Percentiles rank a stretch among this genome's conserved stretches.
Evolutionary conservation across 2,797 vertebrate species (phyloP).

Genomic region (Anguilla pacifica): DNA sequence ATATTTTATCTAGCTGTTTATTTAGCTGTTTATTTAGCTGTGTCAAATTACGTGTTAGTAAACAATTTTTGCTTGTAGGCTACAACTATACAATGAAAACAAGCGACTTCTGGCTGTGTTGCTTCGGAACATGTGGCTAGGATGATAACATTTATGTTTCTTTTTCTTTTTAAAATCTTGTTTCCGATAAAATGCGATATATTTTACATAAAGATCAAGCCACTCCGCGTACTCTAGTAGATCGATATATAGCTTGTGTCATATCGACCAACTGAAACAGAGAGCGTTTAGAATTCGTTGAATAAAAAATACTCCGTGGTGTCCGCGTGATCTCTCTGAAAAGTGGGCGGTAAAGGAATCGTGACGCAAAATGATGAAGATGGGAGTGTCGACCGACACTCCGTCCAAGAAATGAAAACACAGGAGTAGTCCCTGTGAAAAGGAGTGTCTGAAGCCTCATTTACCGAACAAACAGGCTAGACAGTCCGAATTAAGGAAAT

Average conservation of each 20-base stretch:
- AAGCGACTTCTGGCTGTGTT: neutral
- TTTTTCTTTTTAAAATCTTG: neutral
- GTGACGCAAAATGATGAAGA: conserved; percentile 12
- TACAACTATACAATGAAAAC: neutral
- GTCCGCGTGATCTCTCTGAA: conserved; percentile 23
- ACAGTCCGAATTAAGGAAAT: conserved; percentile 14
- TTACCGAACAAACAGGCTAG: neutral
- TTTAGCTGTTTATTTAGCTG: no score
- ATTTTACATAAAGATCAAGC: neutral
- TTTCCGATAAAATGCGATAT: neutral
- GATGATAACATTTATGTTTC: neutral
- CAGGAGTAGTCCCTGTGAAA: conserved; percentile 42
- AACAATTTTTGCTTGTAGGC: neutral
- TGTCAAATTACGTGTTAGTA: conserved; percentile 43
- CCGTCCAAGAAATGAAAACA: conserved; percentile 77
- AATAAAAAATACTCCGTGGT: neutral
- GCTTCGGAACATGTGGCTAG: neutral
- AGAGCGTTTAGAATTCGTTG: neutral
- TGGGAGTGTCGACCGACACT: conserved; percentile 65
- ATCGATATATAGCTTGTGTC: neutral
- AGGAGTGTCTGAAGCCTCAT: neutral
- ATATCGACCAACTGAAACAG: neutral
- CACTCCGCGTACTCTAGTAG: neutral
- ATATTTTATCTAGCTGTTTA: neutral
- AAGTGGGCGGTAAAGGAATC: conserved; percentile 38